Conservation (phyloP, 92 coral and sea anemone species). For the Phymanthus crucifer region DNA sequence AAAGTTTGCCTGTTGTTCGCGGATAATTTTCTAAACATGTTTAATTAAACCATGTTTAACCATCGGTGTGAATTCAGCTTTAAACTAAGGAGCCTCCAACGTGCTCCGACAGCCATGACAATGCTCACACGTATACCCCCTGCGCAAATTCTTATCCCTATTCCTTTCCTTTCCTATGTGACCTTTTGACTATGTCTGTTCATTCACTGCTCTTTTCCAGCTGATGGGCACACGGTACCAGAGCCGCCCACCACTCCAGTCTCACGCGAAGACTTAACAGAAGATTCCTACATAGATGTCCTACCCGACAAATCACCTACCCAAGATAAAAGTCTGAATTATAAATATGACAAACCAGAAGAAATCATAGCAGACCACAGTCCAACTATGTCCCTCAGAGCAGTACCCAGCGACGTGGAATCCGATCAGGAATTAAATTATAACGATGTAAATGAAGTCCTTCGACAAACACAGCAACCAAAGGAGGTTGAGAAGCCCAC, state of each 20-base stretch:
- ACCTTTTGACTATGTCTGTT: not conserved
- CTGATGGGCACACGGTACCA: not conserved
- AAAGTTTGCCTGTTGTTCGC: no score
- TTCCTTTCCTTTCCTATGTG: not conserved
- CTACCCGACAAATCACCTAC: not conserved
- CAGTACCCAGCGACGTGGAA: not conserved
- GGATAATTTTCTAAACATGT: no score
- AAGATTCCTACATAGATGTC: not conserved
- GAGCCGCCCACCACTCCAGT: not conserved
- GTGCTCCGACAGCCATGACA: no score
- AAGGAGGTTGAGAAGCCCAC: not conserved
- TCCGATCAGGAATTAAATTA: slow-evolving; percentile 1
- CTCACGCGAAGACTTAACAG: not conserved
- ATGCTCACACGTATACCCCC: no score
- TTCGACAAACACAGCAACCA: not conserved
- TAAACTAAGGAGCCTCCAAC: no score
- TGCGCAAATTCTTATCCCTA: no score
- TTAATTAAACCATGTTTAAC: no score
- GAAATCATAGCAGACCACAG: slow-evolving; percentile 7
- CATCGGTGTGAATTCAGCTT: no score
- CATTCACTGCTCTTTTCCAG: not conserved
- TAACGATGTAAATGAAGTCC: not conserved
- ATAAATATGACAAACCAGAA: slow-evolving; percentile 39
- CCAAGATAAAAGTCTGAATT: slow-evolving; percentile 10
- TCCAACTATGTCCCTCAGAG: not conserved